phyloP scores from a whole-genome alignment of 2,888 invertebrate genomes.

The Hybos culiciformis region DNA sequence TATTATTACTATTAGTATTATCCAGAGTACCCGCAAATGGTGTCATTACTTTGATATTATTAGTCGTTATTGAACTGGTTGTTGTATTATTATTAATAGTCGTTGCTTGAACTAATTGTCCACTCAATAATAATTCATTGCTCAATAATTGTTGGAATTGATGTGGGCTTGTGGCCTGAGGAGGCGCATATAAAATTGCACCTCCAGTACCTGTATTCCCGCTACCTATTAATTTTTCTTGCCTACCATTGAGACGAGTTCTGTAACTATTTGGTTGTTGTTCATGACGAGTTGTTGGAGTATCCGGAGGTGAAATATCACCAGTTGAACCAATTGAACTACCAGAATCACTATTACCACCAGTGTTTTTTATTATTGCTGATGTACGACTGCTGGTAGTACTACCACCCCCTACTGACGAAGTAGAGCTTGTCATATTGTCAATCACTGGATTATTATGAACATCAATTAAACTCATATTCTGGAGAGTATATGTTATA shows the following conservation, averaged over 20 bases:
- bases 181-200: constrained; percentile 14
- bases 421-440: background rate
- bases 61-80: constrained; percentile 12
- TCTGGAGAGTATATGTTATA: constrained; percentile 26
- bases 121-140: constrained; percentile 14
- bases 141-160: constrained; percentile 16
- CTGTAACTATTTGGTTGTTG: constrained; percentile 27
- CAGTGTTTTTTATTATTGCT: background rate
- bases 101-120: constrained; percentile 15
- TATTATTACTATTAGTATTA: too few species aligned
- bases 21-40: too few species aligned
- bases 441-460: constrained; percentile 16
- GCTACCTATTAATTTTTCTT: constrained; percentile 22
- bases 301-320: constrained; percentile 34
- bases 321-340: constrained; percentile 35
- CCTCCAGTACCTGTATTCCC: constrained; percentile 15
- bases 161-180: constrained; percentile 13
- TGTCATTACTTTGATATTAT: constrained; percentile 15
- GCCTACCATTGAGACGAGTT: constrained; percentile 31
- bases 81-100: constrained; percentile 13
- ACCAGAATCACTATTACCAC: constrained; percentile 30
- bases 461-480: constrained; percentile 24
- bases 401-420: background rate
- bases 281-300: constrained; percentile 26
- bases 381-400: background rate